A percentile compares a stretch with the other conserved stretches of the same genome.
These are phyloP conservation scores for Epistrophella euchroma DNA, from an alignment of 2,888 invertebrate genomes.

Conservation along the genomic window DNA sequence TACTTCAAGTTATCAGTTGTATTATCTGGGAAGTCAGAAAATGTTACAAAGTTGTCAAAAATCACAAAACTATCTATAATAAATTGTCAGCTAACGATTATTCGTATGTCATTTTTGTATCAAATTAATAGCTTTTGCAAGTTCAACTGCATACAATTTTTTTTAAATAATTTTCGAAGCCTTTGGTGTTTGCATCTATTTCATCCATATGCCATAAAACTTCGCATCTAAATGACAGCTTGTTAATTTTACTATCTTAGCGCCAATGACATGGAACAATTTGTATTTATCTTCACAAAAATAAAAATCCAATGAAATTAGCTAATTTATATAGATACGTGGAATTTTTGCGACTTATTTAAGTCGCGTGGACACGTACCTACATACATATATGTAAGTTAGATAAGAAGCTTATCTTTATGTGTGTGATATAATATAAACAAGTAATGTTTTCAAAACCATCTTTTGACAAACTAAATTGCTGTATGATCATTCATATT, in stretches of 20 bases:
- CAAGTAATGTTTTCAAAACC: background rate
- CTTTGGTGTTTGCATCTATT: background rate
- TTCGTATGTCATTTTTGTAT: too few relatives aligned
- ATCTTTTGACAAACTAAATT: background rate
- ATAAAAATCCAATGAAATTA: background rate
- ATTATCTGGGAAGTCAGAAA: too few relatives aligned
- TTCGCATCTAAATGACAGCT: background rate
- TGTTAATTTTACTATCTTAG: background rate
- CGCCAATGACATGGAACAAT: conserved; percentile 7
- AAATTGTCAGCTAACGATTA: too few relatives aligned
- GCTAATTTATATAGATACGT: background rate
- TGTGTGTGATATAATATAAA: background rate
- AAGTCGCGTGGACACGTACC: background rate
- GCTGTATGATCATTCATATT: too few relatives aligned
- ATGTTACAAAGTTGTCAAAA: too few relatives aligned
- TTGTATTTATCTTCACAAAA: background rate
- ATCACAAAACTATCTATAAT: too few relatives aligned
- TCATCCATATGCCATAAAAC: background rate
- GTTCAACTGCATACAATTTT: background rate
- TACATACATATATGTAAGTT: too few relatives aligned
- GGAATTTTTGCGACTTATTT: background rate
- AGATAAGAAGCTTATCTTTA: background rate
- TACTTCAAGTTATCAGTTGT: too few relatives aligned
- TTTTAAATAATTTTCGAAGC: too few relatives aligned
- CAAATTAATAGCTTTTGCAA: background rate